These are phyloP conservation scores for Mythimna loreyi DNA, from an alignment of 2,888 invertebrate species.

Conservation along the genomic window DNA sequence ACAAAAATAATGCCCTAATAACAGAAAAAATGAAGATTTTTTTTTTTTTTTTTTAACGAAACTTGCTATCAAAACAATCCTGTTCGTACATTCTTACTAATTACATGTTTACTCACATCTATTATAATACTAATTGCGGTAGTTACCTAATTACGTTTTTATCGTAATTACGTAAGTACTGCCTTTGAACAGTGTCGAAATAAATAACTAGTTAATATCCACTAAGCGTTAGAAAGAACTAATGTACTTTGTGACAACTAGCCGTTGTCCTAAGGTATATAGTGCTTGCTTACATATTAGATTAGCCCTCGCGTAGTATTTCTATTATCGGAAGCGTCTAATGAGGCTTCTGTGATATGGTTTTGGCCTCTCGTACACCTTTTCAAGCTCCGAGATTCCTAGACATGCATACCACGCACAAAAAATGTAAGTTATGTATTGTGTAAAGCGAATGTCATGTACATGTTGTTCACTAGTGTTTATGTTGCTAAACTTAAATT, in stretches of 20 bases:
- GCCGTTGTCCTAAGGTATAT: too few species aligned
- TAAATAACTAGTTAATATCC: not conserved
- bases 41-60: not conserved
- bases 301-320: too few species aligned
- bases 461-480: not conserved
- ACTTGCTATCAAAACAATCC: not conserved
- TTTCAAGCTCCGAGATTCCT: too few species aligned
- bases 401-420: too few species aligned
- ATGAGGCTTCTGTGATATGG: too few species aligned
- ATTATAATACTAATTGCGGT: not conserved
- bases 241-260: too few species aligned
- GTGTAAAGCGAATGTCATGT: not conserved
- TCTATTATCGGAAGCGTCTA: too few species aligned
- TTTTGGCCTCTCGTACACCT: too few species aligned
- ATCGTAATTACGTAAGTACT: not conserved
- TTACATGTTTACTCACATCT: not conserved
- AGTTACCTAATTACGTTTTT: slow-evolving; percentile 15
- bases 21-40: not conserved
- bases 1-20: not conserved
- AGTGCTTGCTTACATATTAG: too few species aligned
- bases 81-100: not conserved
- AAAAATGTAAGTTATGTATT: not conserved
- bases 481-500: not conserved
- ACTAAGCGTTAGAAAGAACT: not conserved
- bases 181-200: slow-evolving; percentile 7